Evolutionary conservation across 2,888 invertebrate genomes (phyloP), one percentile per base, ranked within the genome.

Genomic region (Drosophila antonietae): DNA sequence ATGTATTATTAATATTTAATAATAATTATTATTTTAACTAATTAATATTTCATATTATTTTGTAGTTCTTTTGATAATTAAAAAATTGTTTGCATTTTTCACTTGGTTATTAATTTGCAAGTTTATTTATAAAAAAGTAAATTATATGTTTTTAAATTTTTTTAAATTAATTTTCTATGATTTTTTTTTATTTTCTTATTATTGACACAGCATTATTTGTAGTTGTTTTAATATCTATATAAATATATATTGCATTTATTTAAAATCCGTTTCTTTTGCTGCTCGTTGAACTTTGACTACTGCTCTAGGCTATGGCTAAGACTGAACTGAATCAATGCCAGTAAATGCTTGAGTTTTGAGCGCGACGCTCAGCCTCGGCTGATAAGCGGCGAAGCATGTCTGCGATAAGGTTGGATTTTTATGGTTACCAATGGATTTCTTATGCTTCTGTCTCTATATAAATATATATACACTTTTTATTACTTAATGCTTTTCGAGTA

Each of bases 371-470:
- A 31, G 31, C 23, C 9, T 15, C 4, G 5, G 61, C 62, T 78
- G 77, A 78, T 78, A 78, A 70, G 51, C 18, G 14, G 41, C 53
- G 6, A 7, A 39, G 43, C 35, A 57, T 68, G 49, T 37, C 35
- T n/a, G 72, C 49, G 77, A 77, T 77, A 75, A 77, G 75, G n/a
- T n/a, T 9, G 20, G 15, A 18, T 37, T 57, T 33, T 44, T 31
- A 56, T n/a, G 53, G 52, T 55, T 56, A n/a, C 56, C 39, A 35
- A 35, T 51, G 28, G 23, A 52, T 52, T 46, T 53, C 64, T 66
- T 58, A 76, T 73, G 31, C 8, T 15, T 37, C 23, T 53, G 37
- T 53, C 53, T 35, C 0, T 51, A 12, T 18, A 23, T 46, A 23
- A 3, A 3, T 10, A 31, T n/a, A 9, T n/a, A 0, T 31, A 6